Evolutionary conservation across 2,113 vertebrate species (phyloP).

Genomic region (Channa argus): DNA sequence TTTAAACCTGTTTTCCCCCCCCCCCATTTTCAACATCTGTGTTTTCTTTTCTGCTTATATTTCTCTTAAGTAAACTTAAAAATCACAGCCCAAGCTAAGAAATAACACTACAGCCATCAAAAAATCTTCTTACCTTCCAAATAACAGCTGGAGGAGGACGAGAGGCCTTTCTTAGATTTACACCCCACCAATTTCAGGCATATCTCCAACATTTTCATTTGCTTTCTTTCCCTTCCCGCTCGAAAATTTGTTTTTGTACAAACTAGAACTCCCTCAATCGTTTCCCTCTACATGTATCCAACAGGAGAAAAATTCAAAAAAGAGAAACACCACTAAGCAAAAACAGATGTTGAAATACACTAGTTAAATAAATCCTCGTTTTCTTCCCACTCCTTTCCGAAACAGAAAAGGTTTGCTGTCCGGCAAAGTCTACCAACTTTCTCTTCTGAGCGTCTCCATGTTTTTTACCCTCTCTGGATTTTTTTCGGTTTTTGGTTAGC

Average conservation of each 20-base stretch:
- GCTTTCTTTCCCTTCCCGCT: conserved; percentile 78
- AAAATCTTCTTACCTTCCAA: conserved; percentile 90
- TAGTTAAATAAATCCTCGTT: conserved; percentile 37
- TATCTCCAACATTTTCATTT: conserved; percentile 99
- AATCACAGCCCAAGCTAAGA: conserved; percentile 1
- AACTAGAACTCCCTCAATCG: conserved; percentile 32
- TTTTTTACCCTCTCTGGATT: conserved; percentile 56
- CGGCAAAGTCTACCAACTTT: conserved; percentile 73
- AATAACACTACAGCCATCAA: background rate
- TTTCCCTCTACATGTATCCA: conserved; percentile 58
- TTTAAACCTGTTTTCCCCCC: background rate
- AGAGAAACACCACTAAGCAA: background rate
- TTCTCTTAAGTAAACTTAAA: conserved; percentile 9
- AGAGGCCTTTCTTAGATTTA: conserved; percentile 98
- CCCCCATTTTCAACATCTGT: background rate
- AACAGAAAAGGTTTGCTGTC: conserved; percentile 52
- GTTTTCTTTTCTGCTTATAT: background rate
- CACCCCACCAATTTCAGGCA: conserved; percentile 99
- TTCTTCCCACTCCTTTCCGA: conserved; percentile 23
- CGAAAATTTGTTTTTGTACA: conserved; percentile 59
- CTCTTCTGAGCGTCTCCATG: conserved; percentile 77
- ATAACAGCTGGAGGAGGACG: conserved; percentile 97
- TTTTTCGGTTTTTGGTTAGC: conserved; percentile 33
- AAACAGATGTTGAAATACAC: conserved; percentile 6
- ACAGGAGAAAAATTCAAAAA: conserved; percentile 32